Base-by-base conservation (phyloP, 2,797 vertebrate species). In the Rhodeus uyekii region DNA sequence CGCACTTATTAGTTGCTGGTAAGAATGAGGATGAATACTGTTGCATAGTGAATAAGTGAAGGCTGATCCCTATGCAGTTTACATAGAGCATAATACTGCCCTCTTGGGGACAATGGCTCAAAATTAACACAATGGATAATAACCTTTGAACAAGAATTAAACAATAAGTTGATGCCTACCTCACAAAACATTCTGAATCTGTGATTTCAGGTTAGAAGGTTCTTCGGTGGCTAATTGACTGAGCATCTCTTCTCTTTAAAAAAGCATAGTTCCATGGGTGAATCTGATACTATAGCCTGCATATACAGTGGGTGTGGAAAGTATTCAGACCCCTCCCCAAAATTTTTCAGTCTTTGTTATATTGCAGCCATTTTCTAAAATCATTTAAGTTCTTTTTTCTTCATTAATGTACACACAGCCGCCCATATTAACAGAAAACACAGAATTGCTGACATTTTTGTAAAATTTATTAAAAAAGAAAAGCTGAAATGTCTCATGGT, bases 61-160 rank as follows among this genome's bases (percentile, higher is more conserved):
- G 16, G 76, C 44, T 78, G 60, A 78, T 64, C n/a, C 42, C 18
- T 42, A 36, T 65, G 24, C 42, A 69, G 36, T 69, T 53, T 55
- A 68, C n/a, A 46, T 13, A 44, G 71, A 48, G 72, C 67, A 79
- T 48, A 22, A 61, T 55, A 67, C 80, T 67, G 80, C 68, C 75
- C 75, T 74, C 76, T 75, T 64, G 74, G 84, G 73, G 81, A 76
- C 1, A 12, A 5, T 32, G 22, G 38, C 50, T 82, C 3, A 58
- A 85, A 63, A 74, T 76, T 1, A 77, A 46, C 61, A 44, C 14
- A 73, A 65, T 34, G 36, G n/a, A n/a, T n/a, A 18, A 19, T 58
- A 63, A 82, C 73, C 53, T 82, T 69, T 82, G 73, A 82, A 77
- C 81, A 65, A 69, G 36, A 65, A 24, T 63, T 38, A 13, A 61